Evolutionary conservation across 2,113 vertebrate species (phyloP).

Genomic region (Taxidea taxus): DNA sequence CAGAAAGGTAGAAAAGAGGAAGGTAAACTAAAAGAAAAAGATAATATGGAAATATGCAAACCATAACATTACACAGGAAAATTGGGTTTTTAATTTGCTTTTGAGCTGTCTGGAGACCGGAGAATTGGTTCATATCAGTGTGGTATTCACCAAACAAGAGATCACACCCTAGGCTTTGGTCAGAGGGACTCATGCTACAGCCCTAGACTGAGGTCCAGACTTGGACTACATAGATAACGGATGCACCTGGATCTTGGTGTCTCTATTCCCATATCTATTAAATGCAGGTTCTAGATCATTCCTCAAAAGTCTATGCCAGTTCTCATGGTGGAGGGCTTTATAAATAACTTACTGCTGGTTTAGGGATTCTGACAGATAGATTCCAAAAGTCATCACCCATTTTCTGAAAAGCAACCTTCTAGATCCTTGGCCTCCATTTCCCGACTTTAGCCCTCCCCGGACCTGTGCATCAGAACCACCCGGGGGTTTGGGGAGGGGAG

Average conservation of each 20-base stretch:
- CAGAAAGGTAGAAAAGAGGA: neutral
- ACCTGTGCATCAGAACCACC: neutral
- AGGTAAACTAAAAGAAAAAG: neutral
- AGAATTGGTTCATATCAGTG: neutral
- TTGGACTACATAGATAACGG: neutral
- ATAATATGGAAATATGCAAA: neutral
- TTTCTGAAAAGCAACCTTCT: neutral
- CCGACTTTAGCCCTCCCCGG: neutral
- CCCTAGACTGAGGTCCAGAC: neutral
- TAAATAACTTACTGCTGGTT: neutral
- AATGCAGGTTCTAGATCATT: neutral
- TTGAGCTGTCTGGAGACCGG: neutral
- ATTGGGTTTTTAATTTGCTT: neutral
- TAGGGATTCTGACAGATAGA: neutral
- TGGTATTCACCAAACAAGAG: neutral
- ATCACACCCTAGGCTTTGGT: neutral
- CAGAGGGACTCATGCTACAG: neutral
- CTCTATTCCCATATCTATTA: neutral
- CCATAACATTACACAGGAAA: neutral
- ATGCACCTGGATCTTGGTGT: neutral
- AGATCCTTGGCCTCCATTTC: neutral
- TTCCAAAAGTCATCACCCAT: neutral
- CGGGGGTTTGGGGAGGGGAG: too few species aligned
- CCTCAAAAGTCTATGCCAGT: neutral
- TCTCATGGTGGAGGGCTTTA: neutral